A percentile compares a stretch with the other conserved stretches of the same genome.
phyloP scores from a whole-genome alignment of 2,888 invertebrate genomes.

The Tanaodytes sp. region DNA sequence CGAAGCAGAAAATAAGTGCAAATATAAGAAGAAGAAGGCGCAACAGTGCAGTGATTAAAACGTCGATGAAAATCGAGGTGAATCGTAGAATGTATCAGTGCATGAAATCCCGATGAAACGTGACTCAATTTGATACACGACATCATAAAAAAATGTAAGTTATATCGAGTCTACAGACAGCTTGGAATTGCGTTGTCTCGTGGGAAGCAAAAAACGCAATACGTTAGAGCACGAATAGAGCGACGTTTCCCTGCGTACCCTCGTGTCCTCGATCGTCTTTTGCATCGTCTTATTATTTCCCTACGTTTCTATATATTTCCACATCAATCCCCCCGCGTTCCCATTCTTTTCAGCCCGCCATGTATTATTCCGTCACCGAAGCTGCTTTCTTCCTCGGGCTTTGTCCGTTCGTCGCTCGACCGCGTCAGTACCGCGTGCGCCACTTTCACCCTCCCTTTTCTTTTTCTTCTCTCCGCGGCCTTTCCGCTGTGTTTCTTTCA shows the following conservation, averaged over 20 bases:
- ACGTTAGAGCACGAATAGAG: constrained; percentile 40
- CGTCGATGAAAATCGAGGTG: constrained; percentile 19
- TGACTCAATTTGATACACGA: constrained; percentile 58
- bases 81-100: constrained; percentile 43
- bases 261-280: constrained; percentile 44
- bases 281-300: constrained; percentile 55
- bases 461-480: constrained; percentile 20
- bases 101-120: constrained; percentile 57
- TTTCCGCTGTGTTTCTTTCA: constrained; percentile 4
- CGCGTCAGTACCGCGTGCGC: constrained; percentile 48
- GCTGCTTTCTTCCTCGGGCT: constrained; percentile 41
- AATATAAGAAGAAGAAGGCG: constrained; percentile 5
- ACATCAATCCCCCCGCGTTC: constrained; percentile 44
- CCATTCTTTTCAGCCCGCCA: constrained; percentile 43
- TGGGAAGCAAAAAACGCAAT: constrained; percentile 48
- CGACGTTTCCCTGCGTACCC: constrained; percentile 49
- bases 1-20: too few species aligned
- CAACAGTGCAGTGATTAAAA: constrained; percentile 25
- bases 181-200: constrained; percentile 60
- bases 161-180: constrained; percentile 59
- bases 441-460: constrained; percentile 21
- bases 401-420: constrained; percentile 52
- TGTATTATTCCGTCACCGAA: constrained; percentile 48
- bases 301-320: constrained; percentile 54
- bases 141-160: constrained; percentile 60